Conservation (phyloP, 2,113 vertebrate species). For the Erythrocercus mccallii region DNA sequence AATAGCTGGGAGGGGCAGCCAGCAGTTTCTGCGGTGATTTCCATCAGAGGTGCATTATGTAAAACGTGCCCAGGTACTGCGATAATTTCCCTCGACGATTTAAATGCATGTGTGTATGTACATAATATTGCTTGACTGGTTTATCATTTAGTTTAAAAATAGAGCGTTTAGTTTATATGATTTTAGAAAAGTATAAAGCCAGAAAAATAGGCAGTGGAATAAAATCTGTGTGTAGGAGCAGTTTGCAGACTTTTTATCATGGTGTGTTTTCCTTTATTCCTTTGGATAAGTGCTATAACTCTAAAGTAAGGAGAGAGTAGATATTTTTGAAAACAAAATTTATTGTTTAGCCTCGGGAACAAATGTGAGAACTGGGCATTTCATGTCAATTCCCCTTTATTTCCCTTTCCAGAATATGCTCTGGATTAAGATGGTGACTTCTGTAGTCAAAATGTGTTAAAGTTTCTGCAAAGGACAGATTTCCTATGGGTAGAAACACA, state of each 20-base stretch:
- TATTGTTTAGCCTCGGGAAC: neutral
- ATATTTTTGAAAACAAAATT: neutral
- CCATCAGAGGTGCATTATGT: neutral
- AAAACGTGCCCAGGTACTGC: neutral
- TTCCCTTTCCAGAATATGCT: neutral
- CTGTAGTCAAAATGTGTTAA: neutral
- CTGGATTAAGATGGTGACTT: neutral
- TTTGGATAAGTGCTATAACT: neutral
- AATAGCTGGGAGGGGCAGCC: neutral
- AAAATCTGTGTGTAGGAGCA: neutral
- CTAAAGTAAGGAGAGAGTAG: neutral
- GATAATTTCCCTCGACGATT: neutral
- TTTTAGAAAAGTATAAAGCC: neutral
- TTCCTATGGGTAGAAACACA: neutral
- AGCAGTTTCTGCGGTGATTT: neutral
- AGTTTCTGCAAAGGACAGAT: neutral
- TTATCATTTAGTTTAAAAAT: neutral
- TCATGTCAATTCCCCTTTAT: neutral
- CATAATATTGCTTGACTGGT: neutral
- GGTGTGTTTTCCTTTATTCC: neutral
- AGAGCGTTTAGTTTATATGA: neutral
- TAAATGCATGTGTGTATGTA: neutral
- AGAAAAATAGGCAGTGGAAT: neutral
- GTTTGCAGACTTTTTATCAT: neutral
- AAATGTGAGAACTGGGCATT: neutral